Evolutionary conservation across 2,113 vertebrate genomes (phyloP), one percentile per base, ranked within the genome.

Genomic region (Equus przewalskii): DNA sequence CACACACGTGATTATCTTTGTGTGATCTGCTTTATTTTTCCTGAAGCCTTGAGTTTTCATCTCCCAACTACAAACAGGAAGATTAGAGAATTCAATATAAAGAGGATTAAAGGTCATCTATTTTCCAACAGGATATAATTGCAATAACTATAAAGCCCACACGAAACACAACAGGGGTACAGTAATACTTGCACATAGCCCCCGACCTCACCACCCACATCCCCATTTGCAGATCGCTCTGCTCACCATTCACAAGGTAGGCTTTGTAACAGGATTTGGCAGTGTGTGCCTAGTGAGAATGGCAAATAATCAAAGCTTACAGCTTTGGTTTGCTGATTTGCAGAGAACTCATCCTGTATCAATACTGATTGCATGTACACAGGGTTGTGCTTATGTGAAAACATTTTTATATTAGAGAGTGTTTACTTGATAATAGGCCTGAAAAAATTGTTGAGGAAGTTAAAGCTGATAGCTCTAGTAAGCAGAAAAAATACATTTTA

Each of bases 41-140:
- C 95, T 88, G 75, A 98, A 97, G 82, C 51, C 84, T 98, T 97
- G 83, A 76, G 95, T 97, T 97, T 98, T 97, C 92, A 96, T 98
- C 96, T 89, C 93, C 97, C 97, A 97, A 19, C 97, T 97, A 92
- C 60, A 98, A 98, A 98, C 94, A 89, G 51, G 93, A 97, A 98
- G 96, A 98, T 98, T 97, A 98, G 83, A 92, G 46, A 82, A 97
- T 96, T 98, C 72, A 78, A 96, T 98, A 97, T 80, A 97, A 62
- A 94, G 81, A 83, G 44, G 85, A 98, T 97, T 98, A 98, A 97
- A 98, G 96, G 98, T 98, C 96, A 98, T 67, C 89, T 91, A 75
- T 98, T 98, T 98, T 97, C 73, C 97, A 97, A 70, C 60, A 97
- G 76, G 88, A 98, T 89, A 98, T 98, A 98, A 98, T 98, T 98